Conservation (phyloP, 2,797 vertebrate species). For the Xerus rutilus region DNA sequence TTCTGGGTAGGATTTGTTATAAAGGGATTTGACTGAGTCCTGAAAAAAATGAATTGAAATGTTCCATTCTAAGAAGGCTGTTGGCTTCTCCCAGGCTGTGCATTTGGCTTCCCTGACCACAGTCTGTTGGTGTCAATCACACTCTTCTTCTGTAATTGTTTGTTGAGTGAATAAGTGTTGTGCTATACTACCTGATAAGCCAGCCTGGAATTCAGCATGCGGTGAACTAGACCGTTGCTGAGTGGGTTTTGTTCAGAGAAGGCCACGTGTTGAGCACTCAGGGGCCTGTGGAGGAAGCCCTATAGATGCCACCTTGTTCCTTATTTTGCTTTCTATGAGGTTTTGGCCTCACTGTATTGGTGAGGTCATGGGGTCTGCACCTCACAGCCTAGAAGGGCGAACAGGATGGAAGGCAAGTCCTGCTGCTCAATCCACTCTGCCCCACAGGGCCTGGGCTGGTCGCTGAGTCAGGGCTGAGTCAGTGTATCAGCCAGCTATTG, state of each 20-base stretch:
- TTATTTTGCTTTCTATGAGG: too few species aligned
- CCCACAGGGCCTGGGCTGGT: too few species aligned
- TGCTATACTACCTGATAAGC: rapidly evolving
- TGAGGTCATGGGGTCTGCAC: too few species aligned
- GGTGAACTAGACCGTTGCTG: rapidly evolving
- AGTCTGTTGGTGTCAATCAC: rapidly evolving
- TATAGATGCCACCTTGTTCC: too few species aligned
- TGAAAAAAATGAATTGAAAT: rapidly evolving
- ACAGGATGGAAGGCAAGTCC: too few species aligned
- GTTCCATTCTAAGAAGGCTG: neutral
- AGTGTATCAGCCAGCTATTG: too few species aligned
- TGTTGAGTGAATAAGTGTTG: neutral
- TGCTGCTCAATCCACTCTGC: too few species aligned
- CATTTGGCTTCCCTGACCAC: too few species aligned
- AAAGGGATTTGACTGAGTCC: neutral
- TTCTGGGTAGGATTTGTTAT: neutral
- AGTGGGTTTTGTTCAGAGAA: rapidly evolving
- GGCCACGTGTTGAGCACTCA: rapidly evolving
- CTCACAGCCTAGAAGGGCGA: too few species aligned
- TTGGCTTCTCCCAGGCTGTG: rapidly evolving
- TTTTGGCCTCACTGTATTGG: too few species aligned
- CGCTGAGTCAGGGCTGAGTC: too few species aligned
- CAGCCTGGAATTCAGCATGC: rapidly evolving
- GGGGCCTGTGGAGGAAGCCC: too few species aligned
- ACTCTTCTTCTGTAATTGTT: neutral